Percentiles rank a stretch among this genome's conserved stretches.
Conservation (phyloP, 2,797 vertebrate species). For the Leucoraja ocellata region DNA sequence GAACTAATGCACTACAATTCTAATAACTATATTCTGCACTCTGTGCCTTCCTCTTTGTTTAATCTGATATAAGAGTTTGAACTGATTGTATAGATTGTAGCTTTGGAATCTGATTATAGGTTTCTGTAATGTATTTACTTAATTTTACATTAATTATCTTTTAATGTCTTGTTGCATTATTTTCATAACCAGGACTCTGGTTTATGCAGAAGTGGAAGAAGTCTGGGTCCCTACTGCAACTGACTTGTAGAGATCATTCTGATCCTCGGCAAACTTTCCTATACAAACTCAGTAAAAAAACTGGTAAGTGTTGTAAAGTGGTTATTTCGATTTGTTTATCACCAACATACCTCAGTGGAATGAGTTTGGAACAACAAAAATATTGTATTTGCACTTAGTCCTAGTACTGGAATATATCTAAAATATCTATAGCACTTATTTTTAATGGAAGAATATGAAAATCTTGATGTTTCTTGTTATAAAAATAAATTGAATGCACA, state of each 20-base stretch:
- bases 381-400: neutral
- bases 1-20: too few relatives aligned
- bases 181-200: constrained; percentile 75
- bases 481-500: neutral
- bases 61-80: too few relatives aligned
- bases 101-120: neutral
- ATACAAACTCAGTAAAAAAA: constrained; percentile 97
- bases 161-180: neutral
- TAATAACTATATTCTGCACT: too few relatives aligned
- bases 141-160: neutral
- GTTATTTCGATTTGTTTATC: neutral
- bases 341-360: neutral
- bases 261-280: constrained; percentile 97
- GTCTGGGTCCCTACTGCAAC: constrained; percentile 87
- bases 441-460: neutral
- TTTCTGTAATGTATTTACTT: neutral
- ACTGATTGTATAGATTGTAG: too few relatives aligned
- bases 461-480: neutral
- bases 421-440: neutral
- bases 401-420: neutral
- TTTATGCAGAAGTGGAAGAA: constrained; percentile 99
- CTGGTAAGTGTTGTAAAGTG: constrained; percentile 63
- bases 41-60: too few relatives aligned
- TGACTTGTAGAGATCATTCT: constrained; percentile 93
- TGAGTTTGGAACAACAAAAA: neutral